These are phyloP conservation scores for Oxyruncus cristatus DNA, from an alignment of 2,113 vertebrate species.

Conservation along the genomic window DNA sequence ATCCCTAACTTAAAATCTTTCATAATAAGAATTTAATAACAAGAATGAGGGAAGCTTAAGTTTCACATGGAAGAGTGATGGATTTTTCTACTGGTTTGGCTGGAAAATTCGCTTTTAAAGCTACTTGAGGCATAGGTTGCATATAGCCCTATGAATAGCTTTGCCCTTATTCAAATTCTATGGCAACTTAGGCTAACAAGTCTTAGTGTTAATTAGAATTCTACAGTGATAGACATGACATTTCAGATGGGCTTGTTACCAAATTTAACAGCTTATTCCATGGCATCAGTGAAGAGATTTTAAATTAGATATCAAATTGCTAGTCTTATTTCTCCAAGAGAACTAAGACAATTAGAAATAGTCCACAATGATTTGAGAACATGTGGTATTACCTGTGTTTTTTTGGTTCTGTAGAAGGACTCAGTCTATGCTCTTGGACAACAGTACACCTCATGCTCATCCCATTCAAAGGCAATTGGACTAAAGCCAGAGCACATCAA, in stretches of 20 bases:
- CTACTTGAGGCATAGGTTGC: neutral
- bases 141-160: neutral
- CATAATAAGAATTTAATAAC: neutral
- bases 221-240: neutral
- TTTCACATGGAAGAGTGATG: neutral
- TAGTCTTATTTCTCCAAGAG: neutral
- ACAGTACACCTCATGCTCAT: neutral
- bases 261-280: conserved; percentile 12
- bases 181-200: conserved; percentile 7
- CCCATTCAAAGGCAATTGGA: neutral
- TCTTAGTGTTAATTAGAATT: conserved; percentile 4
- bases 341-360: neutral
- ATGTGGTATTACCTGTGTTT: neutral
- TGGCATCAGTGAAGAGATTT: neutral
- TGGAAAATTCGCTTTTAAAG: neutral
- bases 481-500: neutral
- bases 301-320: neutral
- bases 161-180: neutral
- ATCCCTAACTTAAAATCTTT: neutral
- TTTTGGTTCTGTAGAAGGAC: neutral
- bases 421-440: neutral
- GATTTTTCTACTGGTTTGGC: neutral
- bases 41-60: neutral
- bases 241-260: conserved; percentile 8
- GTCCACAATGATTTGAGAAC: neutral